These are phyloP conservation scores for Corapipo altera DNA, from an alignment of 2,113 vertebrate species.

Conservation along the genomic window DNA sequence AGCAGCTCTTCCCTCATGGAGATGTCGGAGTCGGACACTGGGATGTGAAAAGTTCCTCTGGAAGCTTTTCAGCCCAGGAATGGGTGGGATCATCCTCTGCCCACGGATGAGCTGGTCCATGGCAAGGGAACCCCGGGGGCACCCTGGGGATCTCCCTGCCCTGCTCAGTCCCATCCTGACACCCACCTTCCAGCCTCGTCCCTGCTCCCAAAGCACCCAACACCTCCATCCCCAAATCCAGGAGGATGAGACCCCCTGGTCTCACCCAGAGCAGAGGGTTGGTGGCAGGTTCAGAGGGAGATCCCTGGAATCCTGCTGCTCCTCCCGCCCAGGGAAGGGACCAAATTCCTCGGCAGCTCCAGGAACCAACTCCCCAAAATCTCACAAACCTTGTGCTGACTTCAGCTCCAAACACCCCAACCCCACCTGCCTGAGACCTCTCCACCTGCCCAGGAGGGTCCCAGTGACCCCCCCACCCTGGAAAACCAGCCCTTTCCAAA, in stretches of 20 bases:
- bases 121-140: background rate
- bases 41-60: background rate
- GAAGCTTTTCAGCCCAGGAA: background rate
- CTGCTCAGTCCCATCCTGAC: rapidly evolving
- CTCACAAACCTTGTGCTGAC: background rate
- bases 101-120: background rate
- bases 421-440: background rate
- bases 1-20: background rate
- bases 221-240: rapidly evolving
- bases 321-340: background rate
- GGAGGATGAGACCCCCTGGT: background rate
- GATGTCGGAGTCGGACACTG: rapidly evolving
- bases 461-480: background rate
- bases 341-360: background rate
- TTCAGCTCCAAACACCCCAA: background rate
- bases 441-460: background rate
- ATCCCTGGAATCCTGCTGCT: background rate
- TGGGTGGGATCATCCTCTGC: background rate
- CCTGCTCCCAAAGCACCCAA: background rate
- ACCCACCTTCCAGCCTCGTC: background rate
- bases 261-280: background rate
- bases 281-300: background rate
- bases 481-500: background rate
- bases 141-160: no score
- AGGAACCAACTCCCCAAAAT: no score